Base-by-base conservation (phyloP, 1,140 invertebrate genomes). In the Rhizoglyphus robini region DNA sequence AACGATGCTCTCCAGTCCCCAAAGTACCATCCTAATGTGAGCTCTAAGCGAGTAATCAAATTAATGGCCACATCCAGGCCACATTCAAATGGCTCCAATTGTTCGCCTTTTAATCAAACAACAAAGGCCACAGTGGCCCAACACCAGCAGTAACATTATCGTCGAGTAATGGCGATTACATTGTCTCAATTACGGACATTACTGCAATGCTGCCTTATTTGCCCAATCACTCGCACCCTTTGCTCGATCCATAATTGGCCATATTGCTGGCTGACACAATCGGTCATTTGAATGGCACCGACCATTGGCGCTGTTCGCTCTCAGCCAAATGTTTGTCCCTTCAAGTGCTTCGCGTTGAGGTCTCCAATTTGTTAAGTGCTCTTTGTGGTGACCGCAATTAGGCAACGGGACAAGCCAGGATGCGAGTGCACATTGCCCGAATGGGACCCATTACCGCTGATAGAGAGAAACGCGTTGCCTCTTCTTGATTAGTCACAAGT, bases 1-100 rank as follows among this genome's bases (percentile, higher is more conserved):
- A 18, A 18, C 51, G 23, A 25, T 54, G 15, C 8, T 54, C 51
- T 27, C 23, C 8, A 20, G 20, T 54, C 51, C 51, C 51, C 51
- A 54, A 54, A 54, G 51, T 54, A 23, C 51, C 51, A 54, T 54
- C 23, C 51, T 27, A 54, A 54, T 54, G 51, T 41, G n/a, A n/a
- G n/a, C 41, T 46, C 41, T 15, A 46, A 46, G 41, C 41, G 23
- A 46, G 41, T 46, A 46, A 46, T 46, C 41, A 46, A 46, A 46
- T 46, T 46, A 46, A 46, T 46, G 41, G 41, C 41, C 41, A 46
- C 41, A 46, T 46, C 23, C 41, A 46, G 23, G 23, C n/a, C n/a
- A n/a, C n/a, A n/a, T n/a, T n/a, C n/a, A n/a, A n/a, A n/a, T n/a
- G n/a, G n/a, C n/a, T n/a, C n/a, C n/a, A n/a, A n/a, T n/a, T n/a